Conservation (phyloP, 1,140 invertebrate species). For the Lamellibrachia luymesi region DNA sequence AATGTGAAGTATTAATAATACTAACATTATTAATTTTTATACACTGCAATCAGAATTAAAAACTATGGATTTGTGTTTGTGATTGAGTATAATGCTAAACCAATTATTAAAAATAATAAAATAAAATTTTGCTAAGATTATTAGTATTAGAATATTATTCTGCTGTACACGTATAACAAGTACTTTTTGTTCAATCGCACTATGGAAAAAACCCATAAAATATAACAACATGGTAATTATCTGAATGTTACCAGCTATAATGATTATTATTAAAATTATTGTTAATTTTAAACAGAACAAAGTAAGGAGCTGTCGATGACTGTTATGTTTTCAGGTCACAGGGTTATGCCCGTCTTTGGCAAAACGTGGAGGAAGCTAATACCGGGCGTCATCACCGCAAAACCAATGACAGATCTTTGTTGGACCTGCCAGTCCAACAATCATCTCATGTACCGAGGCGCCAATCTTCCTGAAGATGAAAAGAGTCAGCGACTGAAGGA, state of each 20-base stretch:
- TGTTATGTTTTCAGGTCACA: background rate
- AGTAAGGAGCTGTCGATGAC: background rate
- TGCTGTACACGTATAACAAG: background rate
- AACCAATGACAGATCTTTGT: constrained; percentile 36
- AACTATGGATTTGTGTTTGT: background rate
- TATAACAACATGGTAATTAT: background rate
- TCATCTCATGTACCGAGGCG: constrained; percentile 25
- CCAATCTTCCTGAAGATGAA: constrained; percentile 22
- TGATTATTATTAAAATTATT: background rate
- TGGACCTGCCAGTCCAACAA: constrained; percentile 33
- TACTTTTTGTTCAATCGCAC: background rate
- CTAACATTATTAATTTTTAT: background rate
- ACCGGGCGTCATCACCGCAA: constrained; percentile 21
- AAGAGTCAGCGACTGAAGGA: constrained; percentile 21
- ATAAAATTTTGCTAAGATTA: background rate
- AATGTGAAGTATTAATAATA: background rate
- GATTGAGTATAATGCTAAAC: background rate
- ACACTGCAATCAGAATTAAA: background rate
- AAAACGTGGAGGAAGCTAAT: constrained; percentile 19
- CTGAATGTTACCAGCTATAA: background rate
- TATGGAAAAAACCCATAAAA: background rate
- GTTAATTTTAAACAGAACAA: background rate
- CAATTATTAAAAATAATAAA: background rate
- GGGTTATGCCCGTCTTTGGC: constrained; percentile 11
- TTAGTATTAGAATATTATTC: background rate